phyloP scores from a whole-genome alignment of 1,140 invertebrate genomes.

The Cotesia glomerata region DNA sequence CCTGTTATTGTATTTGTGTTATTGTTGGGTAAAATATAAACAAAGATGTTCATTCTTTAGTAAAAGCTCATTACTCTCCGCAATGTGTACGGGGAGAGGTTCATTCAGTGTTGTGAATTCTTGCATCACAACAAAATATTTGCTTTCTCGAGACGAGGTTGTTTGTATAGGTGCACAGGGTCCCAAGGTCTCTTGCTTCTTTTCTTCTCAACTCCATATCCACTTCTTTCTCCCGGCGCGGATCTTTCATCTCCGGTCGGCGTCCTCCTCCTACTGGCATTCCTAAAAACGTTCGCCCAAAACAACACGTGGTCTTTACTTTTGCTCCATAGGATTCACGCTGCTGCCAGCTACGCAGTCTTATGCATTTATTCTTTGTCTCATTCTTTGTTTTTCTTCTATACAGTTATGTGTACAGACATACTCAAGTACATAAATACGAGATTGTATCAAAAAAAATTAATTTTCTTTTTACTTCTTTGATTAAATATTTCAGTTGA shows the following conservation, averaged over 20 bases:
- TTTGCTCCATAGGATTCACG: not conserved
- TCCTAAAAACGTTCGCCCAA: slow-evolving; percentile 48
- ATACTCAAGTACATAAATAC: too few relatives aligned
- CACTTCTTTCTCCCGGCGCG: slow-evolving; percentile 40
- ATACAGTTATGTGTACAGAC: not conserved
- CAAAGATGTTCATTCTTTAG: slow-evolving; percentile 24
- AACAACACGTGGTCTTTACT: slow-evolving; percentile 48
- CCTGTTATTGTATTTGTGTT: not conserved
- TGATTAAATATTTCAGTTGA: too few relatives aligned
- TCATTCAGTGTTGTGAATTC: slow-evolving; percentile 48
- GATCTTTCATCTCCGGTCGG: slow-evolving; percentile 46
- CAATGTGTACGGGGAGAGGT: slow-evolving; percentile 6
- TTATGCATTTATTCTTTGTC: slow-evolving; percentile 9
- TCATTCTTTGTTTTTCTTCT: not conserved
- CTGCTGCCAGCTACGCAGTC: slow-evolving; percentile 6
- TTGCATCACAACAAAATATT: slow-evolving; percentile 60
- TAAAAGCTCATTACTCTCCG: slow-evolving; percentile 19
- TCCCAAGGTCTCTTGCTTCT: slow-evolving; percentile 44
- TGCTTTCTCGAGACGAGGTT: slow-evolving; percentile 47
- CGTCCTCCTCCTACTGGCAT: slow-evolving; percentile 42
- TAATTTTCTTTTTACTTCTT: too few relatives aligned
- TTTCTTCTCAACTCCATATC: slow-evolving; percentile 17
- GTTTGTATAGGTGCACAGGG: slow-evolving; percentile 54
- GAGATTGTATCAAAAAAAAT: too few relatives aligned
- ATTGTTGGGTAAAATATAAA: not conserved